A percentile compares a stretch with the other conserved stretches of the same genome.
phyloP scores from a whole-genome alignment of 2,888 invertebrate species.

The Hanleya hanleyi region DNA sequence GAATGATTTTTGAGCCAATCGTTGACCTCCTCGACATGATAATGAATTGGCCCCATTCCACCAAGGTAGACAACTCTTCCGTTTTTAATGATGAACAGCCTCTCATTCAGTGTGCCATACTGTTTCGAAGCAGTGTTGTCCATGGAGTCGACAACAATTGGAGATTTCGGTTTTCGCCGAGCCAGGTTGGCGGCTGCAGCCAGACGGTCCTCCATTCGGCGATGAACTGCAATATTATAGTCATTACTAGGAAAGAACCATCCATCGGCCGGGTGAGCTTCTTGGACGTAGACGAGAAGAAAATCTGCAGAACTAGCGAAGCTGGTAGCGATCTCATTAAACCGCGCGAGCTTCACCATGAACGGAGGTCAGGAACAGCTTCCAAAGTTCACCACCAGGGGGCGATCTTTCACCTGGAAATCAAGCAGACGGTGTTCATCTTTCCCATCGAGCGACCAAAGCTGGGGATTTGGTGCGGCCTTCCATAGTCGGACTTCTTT shows the following conservation, averaged over 20 bases:
- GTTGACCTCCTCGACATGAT: background rate
- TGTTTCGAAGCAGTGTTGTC: background rate
- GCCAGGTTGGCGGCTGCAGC: background rate
- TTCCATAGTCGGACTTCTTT: too few relatives aligned
- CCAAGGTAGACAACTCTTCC: background rate
- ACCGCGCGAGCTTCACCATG: background rate
- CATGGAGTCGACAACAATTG: background rate
- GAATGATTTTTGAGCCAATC: too few relatives aligned
- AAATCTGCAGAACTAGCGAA: background rate
- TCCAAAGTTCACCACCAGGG: constrained; percentile 2
- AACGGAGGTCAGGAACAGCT: constrained; percentile 6
- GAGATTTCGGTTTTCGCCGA: background rate
- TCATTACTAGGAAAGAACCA: background rate
- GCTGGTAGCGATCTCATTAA: background rate
- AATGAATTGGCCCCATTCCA: background rate
- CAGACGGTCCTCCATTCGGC: background rate
- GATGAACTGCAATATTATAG: background rate
- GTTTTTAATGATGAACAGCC: background rate
- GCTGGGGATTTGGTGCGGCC: background rate
- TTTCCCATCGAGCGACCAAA: background rate
- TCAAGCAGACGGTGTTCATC: background rate
- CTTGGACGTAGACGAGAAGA: background rate
- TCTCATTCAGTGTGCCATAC: background rate
- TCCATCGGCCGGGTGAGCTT: background rate
- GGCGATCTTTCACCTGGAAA: background rate